Base-by-base conservation (phyloP, 2,797 vertebrate genomes). In the Artibeus lituratus region DNA sequence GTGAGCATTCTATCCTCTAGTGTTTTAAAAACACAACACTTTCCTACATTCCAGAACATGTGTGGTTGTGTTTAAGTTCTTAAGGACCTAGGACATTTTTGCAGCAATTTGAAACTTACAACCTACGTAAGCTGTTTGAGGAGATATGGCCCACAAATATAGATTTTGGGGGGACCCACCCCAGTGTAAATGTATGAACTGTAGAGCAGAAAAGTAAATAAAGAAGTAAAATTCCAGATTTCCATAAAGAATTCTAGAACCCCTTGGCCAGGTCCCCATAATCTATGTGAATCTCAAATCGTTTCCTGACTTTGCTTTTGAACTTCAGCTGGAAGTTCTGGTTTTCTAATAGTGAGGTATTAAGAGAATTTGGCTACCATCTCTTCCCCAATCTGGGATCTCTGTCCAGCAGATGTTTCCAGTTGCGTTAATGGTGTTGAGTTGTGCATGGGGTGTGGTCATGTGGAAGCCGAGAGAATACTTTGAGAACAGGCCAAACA, bases 401-500 rank as follows among this genome's bases (percentile, higher is more conserved):
- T 96, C 96, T 97, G 57, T 91, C 72, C 47, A 90, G 85, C 94
- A 92, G 67, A 96, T 96, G 96, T 96, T 98, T 97, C 92, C 92
- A 97, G 95, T 98, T 97, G 84, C 97, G 91, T 96, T 97, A 96
- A 96, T 89, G 83, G 92, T 96, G 94, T 92, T 98, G 88, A 96
- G 90, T 8, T 62, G 84, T 97, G 69, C 0, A 0, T 94, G 96
- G 92, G 85, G 44, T 74, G 90, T 57, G 81, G 69, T 87, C 94
- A 98, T 95, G 95, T 95, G 97, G 95, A 98, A 98, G 95, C 74
- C 77, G 97, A 88, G 96, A 92, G 86, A 85, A 70, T 37, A 96
- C 77, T 76, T 94, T 93, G 95, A 98, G 81, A 94, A 69, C 14
- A 62, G 96, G 98, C 93, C 98, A 98, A 98, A 97, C 76, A 94